phyloP scores from a whole-genome alignment of 1,140 invertebrate genomes.

The Philotrypesis tridentata region DNA sequence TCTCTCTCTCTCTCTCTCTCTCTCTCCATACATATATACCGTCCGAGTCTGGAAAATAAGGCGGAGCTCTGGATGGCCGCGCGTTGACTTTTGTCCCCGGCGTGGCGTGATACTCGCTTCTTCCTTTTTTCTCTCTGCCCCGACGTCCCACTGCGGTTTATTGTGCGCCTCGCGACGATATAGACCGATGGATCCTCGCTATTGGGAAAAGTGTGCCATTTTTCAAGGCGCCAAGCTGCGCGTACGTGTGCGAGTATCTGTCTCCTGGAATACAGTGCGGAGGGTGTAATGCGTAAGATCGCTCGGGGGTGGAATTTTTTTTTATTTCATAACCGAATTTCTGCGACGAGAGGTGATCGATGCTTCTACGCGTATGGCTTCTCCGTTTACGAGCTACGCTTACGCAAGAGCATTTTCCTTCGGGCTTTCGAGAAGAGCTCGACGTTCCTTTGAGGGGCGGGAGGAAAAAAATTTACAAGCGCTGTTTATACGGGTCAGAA shows the following conservation, averaged over 20 bases:
- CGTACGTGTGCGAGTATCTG: background rate
- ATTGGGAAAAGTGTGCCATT: constrained; percentile 22
- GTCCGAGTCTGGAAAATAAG: constrained; percentile 6
- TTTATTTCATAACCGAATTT: too few relatives aligned
- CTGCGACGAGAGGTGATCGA: too few relatives aligned
- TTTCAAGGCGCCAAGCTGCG: constrained; percentile 8
- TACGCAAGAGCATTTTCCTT: too few relatives aligned
- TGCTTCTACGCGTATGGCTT: too few relatives aligned
- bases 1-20: too few relatives aligned
- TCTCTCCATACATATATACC: too few relatives aligned
- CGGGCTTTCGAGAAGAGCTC: too few relatives aligned
- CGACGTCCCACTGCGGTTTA: background rate
- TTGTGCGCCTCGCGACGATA: too few relatives aligned
- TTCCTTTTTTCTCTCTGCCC: background rate
- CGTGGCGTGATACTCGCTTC: background rate
- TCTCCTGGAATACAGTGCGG: background rate
- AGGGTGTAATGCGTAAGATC: background rate
- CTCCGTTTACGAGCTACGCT: too few relatives aligned
- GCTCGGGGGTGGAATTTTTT: background rate
- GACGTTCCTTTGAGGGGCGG: background rate
- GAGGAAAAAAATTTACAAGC: background rate
- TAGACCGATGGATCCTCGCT: background rate
- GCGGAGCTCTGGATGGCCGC: constrained; percentile 10
- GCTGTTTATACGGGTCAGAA: background rate
- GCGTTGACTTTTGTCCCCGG: background rate